phyloP scores from a whole-genome alignment of 1,140 invertebrate species.

The Globodera ellingtonae region DNA sequence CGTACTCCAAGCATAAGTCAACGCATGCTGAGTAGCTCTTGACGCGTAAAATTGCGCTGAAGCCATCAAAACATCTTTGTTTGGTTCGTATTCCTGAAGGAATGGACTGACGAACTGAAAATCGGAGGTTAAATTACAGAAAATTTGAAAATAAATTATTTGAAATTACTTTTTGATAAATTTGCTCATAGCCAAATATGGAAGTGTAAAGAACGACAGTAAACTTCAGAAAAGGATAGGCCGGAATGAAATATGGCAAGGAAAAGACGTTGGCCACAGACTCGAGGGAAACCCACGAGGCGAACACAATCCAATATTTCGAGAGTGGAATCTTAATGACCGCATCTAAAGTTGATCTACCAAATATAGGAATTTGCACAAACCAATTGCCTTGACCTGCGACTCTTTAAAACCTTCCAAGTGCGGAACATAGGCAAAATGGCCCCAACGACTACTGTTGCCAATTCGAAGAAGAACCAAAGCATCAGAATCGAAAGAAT shows the following conservation, averaged over 20 bases:
- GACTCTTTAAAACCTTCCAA: slow-evolving; percentile 23
- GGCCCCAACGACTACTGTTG: neutral
- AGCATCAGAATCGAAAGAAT: neutral
- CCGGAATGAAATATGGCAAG: slow-evolving; percentile 28
- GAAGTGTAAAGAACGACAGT: slow-evolving; percentile 20
- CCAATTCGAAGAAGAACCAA: slow-evolving; percentile 11
- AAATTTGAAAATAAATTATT: neutral
- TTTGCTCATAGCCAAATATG: slow-evolving; percentile 23
- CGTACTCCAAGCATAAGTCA: neutral
- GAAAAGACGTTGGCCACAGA: slow-evolving; percentile 22
- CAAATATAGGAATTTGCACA: slow-evolving; percentile 9
- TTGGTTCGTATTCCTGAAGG: slow-evolving; percentile 26
- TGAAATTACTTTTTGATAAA: slow-evolving; percentile 24
- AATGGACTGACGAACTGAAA: slow-evolving; percentile 25
- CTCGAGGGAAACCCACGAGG: slow-evolving; percentile 20
- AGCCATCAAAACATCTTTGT: slow-evolving; percentile 1
- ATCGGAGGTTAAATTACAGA: neutral
- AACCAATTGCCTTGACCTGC: slow-evolving; percentile 24
- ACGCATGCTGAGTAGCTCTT: neutral
- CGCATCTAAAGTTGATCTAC: neutral
- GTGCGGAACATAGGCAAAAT: slow-evolving; percentile 21
- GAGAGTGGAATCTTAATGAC: slow-evolving; percentile 26
- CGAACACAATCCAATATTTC: slow-evolving; percentile 37
- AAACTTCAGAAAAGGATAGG: slow-evolving; percentile 34
- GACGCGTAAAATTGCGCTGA: slow-evolving; percentile 12